Evolutionary conservation across 2,113 vertebrate genomes (phyloP).

Genomic region (Misgurnus mizolepis): DNA sequence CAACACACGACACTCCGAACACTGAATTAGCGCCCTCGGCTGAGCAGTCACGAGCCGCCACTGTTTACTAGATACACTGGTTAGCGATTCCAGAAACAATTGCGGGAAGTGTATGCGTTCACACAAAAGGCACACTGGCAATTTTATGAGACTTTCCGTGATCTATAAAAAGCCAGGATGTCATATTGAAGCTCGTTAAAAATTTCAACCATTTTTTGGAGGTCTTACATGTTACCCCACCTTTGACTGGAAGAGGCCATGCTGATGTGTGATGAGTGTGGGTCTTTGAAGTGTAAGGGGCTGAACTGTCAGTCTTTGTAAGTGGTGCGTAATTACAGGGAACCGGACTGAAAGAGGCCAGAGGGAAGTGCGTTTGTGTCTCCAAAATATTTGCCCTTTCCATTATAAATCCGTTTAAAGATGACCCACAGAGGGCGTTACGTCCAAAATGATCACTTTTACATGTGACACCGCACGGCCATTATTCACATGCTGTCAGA

Average conservation of each 20-base stretch:
- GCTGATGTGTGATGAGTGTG: constrained; percentile 43
- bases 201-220: constrained; percentile 53
- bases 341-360: constrained; percentile 52
- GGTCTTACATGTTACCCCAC: constrained; percentile 56
- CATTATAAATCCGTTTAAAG: background rate
- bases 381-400: constrained; percentile 37
- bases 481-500: constrained; percentile 16
- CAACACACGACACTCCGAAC: no score
- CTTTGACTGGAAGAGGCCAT: constrained; percentile 39
- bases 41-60: no score
- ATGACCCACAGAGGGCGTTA: background rate
- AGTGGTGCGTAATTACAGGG: constrained; percentile 73
- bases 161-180: no score
- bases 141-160: no score
- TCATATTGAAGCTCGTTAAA: constrained; percentile 26
- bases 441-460: background rate
- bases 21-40: no score
- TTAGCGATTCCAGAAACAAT: no score
- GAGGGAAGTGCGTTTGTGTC: constrained; percentile 39
- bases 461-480: background rate
- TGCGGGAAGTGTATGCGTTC: no score
- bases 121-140: no score
- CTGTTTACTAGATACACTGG: no score
- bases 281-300: constrained; percentile 64
- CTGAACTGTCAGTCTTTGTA: constrained; percentile 42